These are phyloP conservation scores for Cerastis rubricosa DNA, from an alignment of 2,888 invertebrate genomes.

Conservation along the genomic window DNA sequence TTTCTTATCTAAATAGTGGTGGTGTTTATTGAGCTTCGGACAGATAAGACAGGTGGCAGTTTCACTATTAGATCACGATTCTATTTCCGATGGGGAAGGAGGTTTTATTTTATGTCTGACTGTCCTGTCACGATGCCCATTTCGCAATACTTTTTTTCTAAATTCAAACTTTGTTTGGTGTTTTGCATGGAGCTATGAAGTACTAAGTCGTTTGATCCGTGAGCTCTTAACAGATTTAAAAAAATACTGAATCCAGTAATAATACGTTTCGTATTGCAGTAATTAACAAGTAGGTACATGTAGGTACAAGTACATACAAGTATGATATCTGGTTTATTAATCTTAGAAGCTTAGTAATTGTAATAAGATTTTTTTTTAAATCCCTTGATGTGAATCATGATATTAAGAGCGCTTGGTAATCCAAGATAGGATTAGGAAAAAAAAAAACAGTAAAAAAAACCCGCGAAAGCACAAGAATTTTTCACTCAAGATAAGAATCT, in stretches of 20 bases:
- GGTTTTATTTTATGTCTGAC: neutral
- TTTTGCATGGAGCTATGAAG: neutral
- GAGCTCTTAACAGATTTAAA: neutral
- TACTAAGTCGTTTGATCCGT: neutral
- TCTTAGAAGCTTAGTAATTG: neutral
- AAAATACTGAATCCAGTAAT: neutral
- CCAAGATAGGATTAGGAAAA: neutral
- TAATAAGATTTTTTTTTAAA: neutral
- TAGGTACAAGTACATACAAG: too few species aligned
- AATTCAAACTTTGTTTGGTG: neutral
- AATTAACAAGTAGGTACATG: neutral
- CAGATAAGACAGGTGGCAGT: conserved; percentile 51
- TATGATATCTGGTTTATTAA: neutral
- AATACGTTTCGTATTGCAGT: neutral
- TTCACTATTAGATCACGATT: conserved; percentile 46
- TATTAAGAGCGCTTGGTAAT: conserved; percentile 1
- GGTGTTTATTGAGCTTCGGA: conserved; percentile 54
- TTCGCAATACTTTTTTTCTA: neutral
- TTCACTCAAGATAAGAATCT: conserved; percentile 55
- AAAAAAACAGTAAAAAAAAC: conserved; percentile 2
- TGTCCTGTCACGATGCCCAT: neutral
- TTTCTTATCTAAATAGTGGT: conserved; percentile 61
- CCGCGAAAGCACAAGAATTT: conserved; percentile 35
- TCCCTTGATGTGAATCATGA: neutral
- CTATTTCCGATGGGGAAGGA: conserved; percentile 34